Base-by-base conservation (phyloP, 2,113 vertebrate genomes). In the Nannobrachium achirus region DNA sequence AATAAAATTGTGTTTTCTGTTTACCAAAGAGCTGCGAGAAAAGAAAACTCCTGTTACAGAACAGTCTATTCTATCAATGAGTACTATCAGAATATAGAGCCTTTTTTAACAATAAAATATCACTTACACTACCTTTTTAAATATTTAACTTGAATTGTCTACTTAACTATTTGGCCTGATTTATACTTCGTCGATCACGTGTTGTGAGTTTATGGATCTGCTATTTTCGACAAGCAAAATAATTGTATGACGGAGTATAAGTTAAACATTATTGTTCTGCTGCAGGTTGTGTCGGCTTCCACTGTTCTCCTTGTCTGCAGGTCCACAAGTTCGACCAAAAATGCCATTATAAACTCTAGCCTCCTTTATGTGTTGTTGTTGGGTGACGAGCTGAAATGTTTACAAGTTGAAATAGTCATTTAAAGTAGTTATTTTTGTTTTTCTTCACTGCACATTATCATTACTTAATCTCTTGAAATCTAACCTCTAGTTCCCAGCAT, bases 361-460 rank as follows among this genome's bases (percentile, higher is more conserved):
- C 25, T 33, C 25, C 2, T 33, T 33, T 4, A 33, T 5, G 6
- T 33, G 25, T 5, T 33, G 25, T 33, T 33, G 25, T 3, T 33
- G 6, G 25, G 25, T 5, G 25, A 33, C 25, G 25, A 33, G 25
- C 25, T 79, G 56, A 86, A 82, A 75, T 79, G 84, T 89, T 89
- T 88, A 88, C 86, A 67, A 71, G 44, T 66, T 56, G 46, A 20
- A 56, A 39, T 20, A 16, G 44, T 62, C n/a, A 15, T 18, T 25
- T 16, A 64, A 25, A 25, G 25, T 11, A 44, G 15, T 42, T 10
- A 0, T 71, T n/a, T n/a, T n/a, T n/a, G n/a, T n/a, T n/a, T n/a
- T 33, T 4, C 3, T 33, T 33, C 25, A 33, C 25, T 33, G 25
- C 63, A 48, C 14, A 48, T 48, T 6, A n/a, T 48, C 14, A 48